phyloP scores from a whole-genome alignment of 2,797 vertebrate genomes.

The Notamacropus eugenii region DNA sequence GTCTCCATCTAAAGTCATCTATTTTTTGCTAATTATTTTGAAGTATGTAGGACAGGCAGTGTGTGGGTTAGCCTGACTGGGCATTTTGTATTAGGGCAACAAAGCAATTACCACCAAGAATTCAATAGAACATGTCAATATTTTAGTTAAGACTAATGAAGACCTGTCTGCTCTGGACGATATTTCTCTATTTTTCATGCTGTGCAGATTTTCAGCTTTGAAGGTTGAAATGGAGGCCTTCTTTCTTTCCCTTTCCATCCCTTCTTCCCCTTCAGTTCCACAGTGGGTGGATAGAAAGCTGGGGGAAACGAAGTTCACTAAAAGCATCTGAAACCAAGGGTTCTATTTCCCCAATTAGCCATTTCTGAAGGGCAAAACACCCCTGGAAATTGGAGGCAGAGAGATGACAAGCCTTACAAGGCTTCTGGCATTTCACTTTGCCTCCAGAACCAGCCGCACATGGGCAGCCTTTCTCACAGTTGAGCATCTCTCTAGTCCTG shows the following conservation, averaged over 20 bases:
- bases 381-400: slow-evolving; percentile 28
- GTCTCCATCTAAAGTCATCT: background rate
- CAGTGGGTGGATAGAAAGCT: background rate
- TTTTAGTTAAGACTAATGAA: slow-evolving; percentile 51
- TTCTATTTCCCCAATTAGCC: background rate
- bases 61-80: background rate
- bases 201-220: slow-evolving; percentile 35
- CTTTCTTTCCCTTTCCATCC: background rate
- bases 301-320: background rate
- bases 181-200: slow-evolving; percentile 12
- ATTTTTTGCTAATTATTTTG: slow-evolving; percentile 23
- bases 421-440: slow-evolving; percentile 20
- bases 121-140: slow-evolving; percentile 19
- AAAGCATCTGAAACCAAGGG: slow-evolving; percentile 14
- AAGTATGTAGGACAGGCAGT: slow-evolving; percentile 10
- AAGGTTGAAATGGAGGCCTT: background rate
- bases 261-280: background rate
- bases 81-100: slow-evolving; percentile 15
- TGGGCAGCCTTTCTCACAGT: background rate
- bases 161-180: background rate
- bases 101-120: slow-evolving; percentile 35
- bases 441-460: background rate
- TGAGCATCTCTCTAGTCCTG: slow-evolving; percentile 11
- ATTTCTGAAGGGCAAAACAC: slow-evolving; percentile 14
- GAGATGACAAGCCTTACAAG: slow-evolving; percentile 2